Conservation (phyloP, 2,888 invertebrate genomes). For the Athetis lepigone region DNA sequence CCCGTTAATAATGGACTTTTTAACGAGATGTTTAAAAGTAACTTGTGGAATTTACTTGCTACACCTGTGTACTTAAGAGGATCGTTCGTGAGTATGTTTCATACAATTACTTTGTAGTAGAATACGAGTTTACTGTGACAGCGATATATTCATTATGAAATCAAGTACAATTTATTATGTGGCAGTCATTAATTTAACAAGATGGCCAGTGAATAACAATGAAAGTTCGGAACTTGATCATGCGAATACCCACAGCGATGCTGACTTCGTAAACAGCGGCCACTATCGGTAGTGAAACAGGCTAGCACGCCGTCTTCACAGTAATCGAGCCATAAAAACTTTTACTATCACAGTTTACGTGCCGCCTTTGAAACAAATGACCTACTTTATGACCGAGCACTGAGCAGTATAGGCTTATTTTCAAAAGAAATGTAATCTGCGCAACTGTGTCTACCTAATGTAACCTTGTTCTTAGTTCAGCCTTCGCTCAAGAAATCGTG, state of each 20-base stretch:
- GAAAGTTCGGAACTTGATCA: conserved; percentile 19
- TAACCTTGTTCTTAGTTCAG: conserved; percentile 44
- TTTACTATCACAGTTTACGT: conserved; percentile 84
- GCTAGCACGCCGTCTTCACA: conserved; percentile 60
- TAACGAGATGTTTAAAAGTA: conserved; percentile 69
- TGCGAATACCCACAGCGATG: conserved; percentile 12
- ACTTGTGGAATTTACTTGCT: conserved; percentile 33
- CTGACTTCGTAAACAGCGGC: conserved; percentile 62
- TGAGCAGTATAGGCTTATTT: conserved; percentile 68
- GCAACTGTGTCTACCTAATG: conserved; percentile 50
- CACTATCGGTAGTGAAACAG: conserved; percentile 51
- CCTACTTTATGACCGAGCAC: conserved; percentile 71
- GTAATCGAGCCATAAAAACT: conserved; percentile 82
- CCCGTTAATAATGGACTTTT: conserved; percentile 75
- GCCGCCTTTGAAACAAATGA: conserved; percentile 80
- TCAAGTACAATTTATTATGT: neutral
- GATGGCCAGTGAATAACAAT: conserved; percentile 2
- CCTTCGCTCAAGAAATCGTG: conserved; percentile 51
- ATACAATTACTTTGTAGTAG: neutral
- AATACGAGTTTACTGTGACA: neutral
- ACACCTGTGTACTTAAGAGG: neutral
- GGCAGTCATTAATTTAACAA: neutral
- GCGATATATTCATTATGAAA: conserved; percentile 1
- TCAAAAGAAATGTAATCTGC: conserved; percentile 70
- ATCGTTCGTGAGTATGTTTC: neutral